These are phyloP conservation scores for Druon quercuslanigerum DNA, from an alignment of 1,140 invertebrate genomes.

Conservation along the genomic window DNA sequence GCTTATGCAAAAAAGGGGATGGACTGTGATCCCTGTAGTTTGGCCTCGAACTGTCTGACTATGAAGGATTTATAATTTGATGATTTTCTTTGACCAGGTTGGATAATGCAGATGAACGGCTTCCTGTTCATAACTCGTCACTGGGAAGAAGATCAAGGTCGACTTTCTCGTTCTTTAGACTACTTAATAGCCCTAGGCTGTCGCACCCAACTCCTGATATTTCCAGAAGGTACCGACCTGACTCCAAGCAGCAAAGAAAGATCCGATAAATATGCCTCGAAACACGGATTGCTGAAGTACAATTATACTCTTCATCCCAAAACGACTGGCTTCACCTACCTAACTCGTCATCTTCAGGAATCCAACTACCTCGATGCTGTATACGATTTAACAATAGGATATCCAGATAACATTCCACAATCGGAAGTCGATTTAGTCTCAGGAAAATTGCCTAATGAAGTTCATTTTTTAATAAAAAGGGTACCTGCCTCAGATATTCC, in stretches of 20 bases:
- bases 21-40: too few species aligned
- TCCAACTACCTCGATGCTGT: conserved; percentile 82
- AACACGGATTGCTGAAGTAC: conserved; percentile 82
- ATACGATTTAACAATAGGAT: conserved; percentile 88
- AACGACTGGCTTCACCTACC: conserved; percentile 88
- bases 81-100: conserved; percentile 77
- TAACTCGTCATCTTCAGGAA: conserved; percentile 81
- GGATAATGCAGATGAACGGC: conserved; percentile 91
- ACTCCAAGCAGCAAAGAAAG: conserved; percentile 82
- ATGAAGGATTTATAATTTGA: conserved; percentile 5
- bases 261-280: conserved; percentile 85
- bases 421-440: conserved; percentile 81
- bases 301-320: conserved; percentile 88
- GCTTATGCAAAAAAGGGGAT: too few species aligned
- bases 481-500: conserved; percentile 79
- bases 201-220: conserved; percentile 84
- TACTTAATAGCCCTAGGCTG: conserved; percentile 83
- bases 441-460: conserved; percentile 83
- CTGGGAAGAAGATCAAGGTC: conserved; percentile 85
- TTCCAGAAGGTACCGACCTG: conserved; percentile 93
- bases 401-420: conserved; percentile 82
- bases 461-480: conserved; percentile 86
- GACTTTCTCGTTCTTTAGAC: conserved; percentile 82
- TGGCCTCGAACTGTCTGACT: too few species aligned
- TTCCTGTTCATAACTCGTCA: conserved; percentile 89